Base-by-base conservation (phyloP, 1,140 invertebrate genomes). In the Pinna nobilis region DNA sequence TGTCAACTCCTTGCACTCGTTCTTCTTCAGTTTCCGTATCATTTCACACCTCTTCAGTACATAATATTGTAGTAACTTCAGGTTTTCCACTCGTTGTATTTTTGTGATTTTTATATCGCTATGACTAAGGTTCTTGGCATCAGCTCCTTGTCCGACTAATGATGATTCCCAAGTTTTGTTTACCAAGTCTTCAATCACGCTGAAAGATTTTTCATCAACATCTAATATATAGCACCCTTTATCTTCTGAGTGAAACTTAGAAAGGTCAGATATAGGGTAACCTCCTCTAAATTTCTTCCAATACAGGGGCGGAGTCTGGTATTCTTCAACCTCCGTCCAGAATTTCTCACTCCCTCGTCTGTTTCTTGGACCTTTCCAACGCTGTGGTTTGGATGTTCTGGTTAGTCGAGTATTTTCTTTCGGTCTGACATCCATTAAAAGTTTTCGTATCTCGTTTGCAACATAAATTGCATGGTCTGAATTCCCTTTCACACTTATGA, bases 71-170 rank as follows among this genome's bases (percentile, higher is more conserved):
- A 63, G 76, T 7, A 80, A 41, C 18, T 66, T 28, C 18, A 64
- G 57, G 60, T 80, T 77, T 68, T 80, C 78, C n/a, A 80, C 55
- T 30, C 78, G 47, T 49, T 78, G 53, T 37, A 80, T 64, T 18
- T 75, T 69, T 5, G 50, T 66, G 15, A 80, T 70, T 61, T 75
- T 47, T 18, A 79, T 57, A 0, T 47, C 59, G 2, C 13, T 66
- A 33, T 77, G 73, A 32, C 7, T 50, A 4, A 72, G 41, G 3
- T 61, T 61, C 1, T 18, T 13, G n/a, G 65, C 78, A 74, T 80
- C 78, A 30, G 65, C 64, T 5, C 78, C 76, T 33, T 64, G 57
- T 13, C 78, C 78, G 57, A 69, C 66, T 13, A 33, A 57, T 11
- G 64, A 37, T 13, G 50, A 9, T 3, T 63, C 15, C 73, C 73